Evolutionary conservation across 2,888 invertebrate species (phyloP).

Genomic region (Oscheius sp.): DNA sequence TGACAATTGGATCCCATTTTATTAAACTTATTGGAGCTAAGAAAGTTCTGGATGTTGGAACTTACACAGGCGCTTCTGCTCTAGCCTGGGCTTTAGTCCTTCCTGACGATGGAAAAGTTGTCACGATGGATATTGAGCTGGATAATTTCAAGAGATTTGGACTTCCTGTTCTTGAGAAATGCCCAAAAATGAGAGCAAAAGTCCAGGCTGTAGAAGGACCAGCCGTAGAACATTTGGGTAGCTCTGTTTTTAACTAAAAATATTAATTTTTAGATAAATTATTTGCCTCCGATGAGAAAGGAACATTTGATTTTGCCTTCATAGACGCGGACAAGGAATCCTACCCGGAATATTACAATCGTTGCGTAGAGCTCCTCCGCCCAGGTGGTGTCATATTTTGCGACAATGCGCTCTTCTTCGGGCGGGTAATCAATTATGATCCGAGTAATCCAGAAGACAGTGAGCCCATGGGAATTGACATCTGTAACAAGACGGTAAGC

Average conservation of each 20-base stretch:
- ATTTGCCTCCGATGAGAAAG: constrained; percentile 58
- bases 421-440: constrained; percentile 39
- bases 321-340: constrained; percentile 74
- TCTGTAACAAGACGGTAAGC: constrained; percentile 9
- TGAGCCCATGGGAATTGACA: background rate
- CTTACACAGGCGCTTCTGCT: constrained; percentile 74
- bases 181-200: constrained; percentile 44
- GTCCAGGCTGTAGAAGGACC: constrained; percentile 45
- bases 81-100: constrained; percentile 74
- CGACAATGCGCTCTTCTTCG: constrained; percentile 71
- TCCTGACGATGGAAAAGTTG: constrained; percentile 73
- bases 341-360: constrained; percentile 75
- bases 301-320: constrained; percentile 66
- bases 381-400: constrained; percentile 75
- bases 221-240: constrained; percentile 47
- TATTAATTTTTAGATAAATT: constrained; percentile 47
- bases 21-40: constrained; percentile 56
- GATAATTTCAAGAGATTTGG: constrained; percentile 46
- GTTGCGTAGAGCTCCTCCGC: constrained; percentile 72
- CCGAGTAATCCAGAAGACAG: constrained; percentile 28
- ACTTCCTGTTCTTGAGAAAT: constrained; percentile 48
- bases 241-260: no score
- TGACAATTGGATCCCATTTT: constrained; percentile 62
- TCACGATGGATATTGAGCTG: constrained; percentile 48
- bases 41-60: constrained; percentile 60